phyloP scores from a whole-genome alignment of 2,113 vertebrate species.

The Anolis sagrei region DNA sequence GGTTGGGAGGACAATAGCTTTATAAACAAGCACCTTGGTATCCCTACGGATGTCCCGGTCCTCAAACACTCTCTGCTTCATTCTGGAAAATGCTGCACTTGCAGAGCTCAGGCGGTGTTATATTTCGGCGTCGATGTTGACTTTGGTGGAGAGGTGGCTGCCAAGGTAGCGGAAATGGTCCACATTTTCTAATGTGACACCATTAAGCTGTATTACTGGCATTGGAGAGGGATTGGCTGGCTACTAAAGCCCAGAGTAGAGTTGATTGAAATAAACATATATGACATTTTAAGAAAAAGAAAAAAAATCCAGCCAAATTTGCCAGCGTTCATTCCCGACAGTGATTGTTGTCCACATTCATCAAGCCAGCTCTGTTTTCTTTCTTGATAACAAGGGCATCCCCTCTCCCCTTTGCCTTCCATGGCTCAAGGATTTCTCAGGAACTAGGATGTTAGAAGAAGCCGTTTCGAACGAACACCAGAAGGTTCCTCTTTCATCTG shows the following conservation, averaged over 20 bases:
- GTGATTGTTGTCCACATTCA: conserved; percentile 3
- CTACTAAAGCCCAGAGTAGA: not conserved
- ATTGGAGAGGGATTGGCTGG: too few relatives aligned
- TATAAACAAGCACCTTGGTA: too few relatives aligned
- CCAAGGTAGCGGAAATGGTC: too few relatives aligned
- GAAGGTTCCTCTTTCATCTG: conserved; percentile 18
- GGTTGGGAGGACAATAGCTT: too few relatives aligned
- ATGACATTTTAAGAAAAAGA: not conserved
- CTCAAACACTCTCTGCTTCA: too few relatives aligned
- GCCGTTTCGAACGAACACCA: conserved; percentile 10
- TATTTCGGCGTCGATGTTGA: too few relatives aligned
- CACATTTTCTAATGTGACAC: too few relatives aligned
- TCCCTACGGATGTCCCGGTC: too few relatives aligned
- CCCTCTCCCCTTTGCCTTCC: conserved; percentile 28
- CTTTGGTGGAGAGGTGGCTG: too few relatives aligned
- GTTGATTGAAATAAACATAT: conserved; percentile 1
- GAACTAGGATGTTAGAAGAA: conserved; percentile 14
- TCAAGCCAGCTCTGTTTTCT: conserved; percentile 22
- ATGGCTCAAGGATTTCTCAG: conserved; percentile 21
- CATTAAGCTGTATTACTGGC: too few relatives aligned
- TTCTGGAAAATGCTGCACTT: too few relatives aligned
- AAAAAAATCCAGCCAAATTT: not conserved
- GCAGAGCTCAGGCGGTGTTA: too few relatives aligned
- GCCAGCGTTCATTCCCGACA: not conserved
- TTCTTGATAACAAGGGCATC: conserved; percentile 32